These are phyloP conservation scores for Goniozus legneri DNA, from an alignment of 1,140 invertebrate genomes.

Conservation along the genomic window DNA sequence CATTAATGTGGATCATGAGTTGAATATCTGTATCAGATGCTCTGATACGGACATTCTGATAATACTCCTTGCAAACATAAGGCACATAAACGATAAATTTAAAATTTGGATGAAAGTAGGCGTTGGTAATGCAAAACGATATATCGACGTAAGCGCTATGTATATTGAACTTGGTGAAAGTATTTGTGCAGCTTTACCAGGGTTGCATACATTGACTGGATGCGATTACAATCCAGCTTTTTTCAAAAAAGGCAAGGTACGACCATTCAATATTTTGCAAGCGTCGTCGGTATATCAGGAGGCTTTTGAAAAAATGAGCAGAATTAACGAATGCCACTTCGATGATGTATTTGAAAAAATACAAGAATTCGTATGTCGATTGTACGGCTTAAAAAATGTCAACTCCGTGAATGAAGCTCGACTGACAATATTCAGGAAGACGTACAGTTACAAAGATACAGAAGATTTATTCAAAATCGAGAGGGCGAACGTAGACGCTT, in stretches of 20 bases:
- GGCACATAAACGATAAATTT: background rate
- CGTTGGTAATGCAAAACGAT: constrained; percentile 25
- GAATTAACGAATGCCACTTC: background rate
- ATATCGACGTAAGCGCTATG: constrained; percentile 26
- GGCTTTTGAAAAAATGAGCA: constrained; percentile 13
- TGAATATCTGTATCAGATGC: constrained; percentile 6
- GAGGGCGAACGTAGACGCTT: constrained; percentile 33
- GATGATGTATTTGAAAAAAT: background rate
- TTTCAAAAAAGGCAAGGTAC: constrained; percentile 29
- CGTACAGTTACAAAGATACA: constrained; percentile 5
- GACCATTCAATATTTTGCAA: constrained; percentile 23
- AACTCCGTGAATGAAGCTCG: background rate
- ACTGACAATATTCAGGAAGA: background rate
- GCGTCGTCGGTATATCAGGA: constrained; percentile 17
- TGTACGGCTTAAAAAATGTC: constrained; percentile 1
- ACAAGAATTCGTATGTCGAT: background rate
- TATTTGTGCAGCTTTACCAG: constrained; percentile 30
- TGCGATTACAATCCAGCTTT: constrained; percentile 46
- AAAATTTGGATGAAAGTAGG: constrained; percentile 25
- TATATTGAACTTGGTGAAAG: constrained; percentile 26
- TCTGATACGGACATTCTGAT: constrained; percentile 19
- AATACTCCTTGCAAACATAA: constrained; percentile 18
- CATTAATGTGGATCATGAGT: constrained; percentile 7
- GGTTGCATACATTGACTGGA: constrained; percentile 43
- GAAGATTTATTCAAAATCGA: constrained; percentile 19